Evolutionary conservation across 2,888 invertebrate species (phyloP), one percentile per base, ranked within the genome.

Genomic region (Ennomos quercinarius): DNA sequence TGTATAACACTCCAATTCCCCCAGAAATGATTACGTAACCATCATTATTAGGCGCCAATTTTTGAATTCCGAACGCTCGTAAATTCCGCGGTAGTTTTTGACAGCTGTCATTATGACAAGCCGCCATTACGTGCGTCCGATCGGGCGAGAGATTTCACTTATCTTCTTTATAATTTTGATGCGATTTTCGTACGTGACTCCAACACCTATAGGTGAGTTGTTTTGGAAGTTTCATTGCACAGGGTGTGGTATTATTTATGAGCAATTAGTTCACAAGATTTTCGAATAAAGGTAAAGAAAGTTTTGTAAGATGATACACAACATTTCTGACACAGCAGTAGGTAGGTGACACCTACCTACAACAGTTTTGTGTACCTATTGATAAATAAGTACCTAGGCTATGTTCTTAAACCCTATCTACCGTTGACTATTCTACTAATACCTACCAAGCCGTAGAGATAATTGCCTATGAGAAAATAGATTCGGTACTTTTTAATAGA

Each of bases 131-230:
- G 68, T 64, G 70, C 67, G 61, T 62, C 67, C 71, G 73, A 73
- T 73, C 76, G 73, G 57, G 61, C 73, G 73, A 62, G 57, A 75
- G 80, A 83, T 86, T 86, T 87, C 86, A 87, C 86, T 87, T 86
- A 87, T 80, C 80, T 83, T 79, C 84, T 82, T 88, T 86, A 88
- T 91, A 91, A 91, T 91, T 91, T 91, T 81, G 86, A 87, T 83
- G 84, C 80, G 85, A 89, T 85, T 83, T 76, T 71, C 57, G 85
- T 78, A 89, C 91, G 91, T 91, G 91, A 87, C 79, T 82, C 68
- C 80, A 78, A 87, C 91, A 90, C 91, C 84, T 83, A 72, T 83
- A 74, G 77, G 72, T 54, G 13, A n/a, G 74, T 74, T 67, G 73
- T 72, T 66, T 67, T 63, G 66, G 65, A 68, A 64, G 65, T 51